Conservation (phyloP, 2,888 invertebrate species). For the Scelioninae gen. 1 region DNA sequence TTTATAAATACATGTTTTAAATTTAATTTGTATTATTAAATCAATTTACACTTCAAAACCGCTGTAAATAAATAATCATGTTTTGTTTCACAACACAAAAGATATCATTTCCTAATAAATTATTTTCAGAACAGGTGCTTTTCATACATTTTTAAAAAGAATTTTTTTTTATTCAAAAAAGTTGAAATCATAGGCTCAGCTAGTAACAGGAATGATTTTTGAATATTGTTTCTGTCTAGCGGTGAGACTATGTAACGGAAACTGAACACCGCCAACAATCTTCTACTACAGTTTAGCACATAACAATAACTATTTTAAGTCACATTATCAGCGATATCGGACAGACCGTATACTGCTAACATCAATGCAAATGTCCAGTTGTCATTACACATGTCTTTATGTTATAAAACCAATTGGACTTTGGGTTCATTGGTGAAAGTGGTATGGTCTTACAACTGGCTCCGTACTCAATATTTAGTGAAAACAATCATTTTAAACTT, state of each 20-base stretch:
- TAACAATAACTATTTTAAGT: slow-evolving; percentile 41
- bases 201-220: slow-evolving; percentile 80
- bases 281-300: slow-evolving; percentile 19
- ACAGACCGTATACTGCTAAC: slow-evolving; percentile 82
- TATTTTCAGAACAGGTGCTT: too few species aligned
- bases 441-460: slow-evolving; percentile 81
- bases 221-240: slow-evolving; percentile 81
- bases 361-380: slow-evolving; percentile 84
- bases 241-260: slow-evolving; percentile 74
- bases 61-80: too few species aligned
- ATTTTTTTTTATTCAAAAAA: too few species aligned
- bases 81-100: too few species aligned
- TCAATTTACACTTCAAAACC: too few species aligned
- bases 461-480: slow-evolving; percentile 64
- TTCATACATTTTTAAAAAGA: too few species aligned
- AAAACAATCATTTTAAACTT: slow-evolving; percentile 6
- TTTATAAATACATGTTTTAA: too few species aligned
- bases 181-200: slow-evolving; percentile 71
- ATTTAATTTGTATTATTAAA: too few species aligned
- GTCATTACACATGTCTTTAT: slow-evolving; percentile 78
- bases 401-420: slow-evolving; percentile 81
- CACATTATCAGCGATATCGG: slow-evolving; percentile 43
- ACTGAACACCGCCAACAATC: slow-evolving; percentile 43
- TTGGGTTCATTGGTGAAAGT: slow-evolving; percentile 83
- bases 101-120: too few species aligned